These are phyloP conservation scores for Procavia capensis DNA, from an alignment of 2,113 vertebrate genomes.

Conservation along the genomic window DNA sequence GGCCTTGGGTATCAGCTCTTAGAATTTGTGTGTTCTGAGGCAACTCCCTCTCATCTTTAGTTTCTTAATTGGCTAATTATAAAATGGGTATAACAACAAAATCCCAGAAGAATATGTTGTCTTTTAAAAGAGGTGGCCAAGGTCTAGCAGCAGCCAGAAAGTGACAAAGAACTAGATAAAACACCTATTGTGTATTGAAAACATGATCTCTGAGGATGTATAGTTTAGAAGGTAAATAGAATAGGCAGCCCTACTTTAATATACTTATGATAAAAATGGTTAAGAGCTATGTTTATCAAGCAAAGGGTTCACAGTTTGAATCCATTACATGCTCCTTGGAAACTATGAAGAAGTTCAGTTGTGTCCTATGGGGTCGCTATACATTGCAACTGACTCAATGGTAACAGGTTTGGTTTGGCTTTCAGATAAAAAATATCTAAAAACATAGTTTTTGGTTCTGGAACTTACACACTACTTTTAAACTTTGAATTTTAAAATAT, in stretches of 20 bases:
- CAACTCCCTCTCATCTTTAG: background rate
- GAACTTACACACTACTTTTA: background rate
- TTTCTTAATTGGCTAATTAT: background rate
- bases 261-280: background rate
- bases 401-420: no score
- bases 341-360: no score
- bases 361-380: no score
- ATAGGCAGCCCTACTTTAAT: background rate
- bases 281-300: no score
- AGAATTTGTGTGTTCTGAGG: background rate
- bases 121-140: background rate
- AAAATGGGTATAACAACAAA: background rate
- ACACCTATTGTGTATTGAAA: background rate
- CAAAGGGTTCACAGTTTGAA: no score
- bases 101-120: background rate
- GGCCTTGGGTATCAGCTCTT: background rate
- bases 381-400: no score
- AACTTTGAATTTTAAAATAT: background rate
- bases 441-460: background rate
- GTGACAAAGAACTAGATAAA: background rate
- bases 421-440: no score
- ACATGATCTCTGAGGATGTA: background rate
- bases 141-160: background rate
- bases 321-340: no score
- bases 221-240: constrained; percentile 16